Conservation (phyloP, 2,113 vertebrate species). For the Neolamprologus devosi region DNA sequence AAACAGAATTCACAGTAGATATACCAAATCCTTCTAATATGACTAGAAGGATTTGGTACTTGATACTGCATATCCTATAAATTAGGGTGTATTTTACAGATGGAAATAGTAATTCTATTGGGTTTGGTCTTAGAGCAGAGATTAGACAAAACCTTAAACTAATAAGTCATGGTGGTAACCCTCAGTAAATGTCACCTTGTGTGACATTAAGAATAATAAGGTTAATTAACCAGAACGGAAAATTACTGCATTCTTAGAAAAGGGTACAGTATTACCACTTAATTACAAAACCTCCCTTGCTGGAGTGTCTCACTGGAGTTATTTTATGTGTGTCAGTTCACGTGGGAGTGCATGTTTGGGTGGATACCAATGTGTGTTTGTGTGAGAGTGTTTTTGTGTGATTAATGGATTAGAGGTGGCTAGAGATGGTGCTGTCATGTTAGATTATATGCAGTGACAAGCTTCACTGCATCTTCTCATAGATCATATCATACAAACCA, state of each 20-base stretch:
- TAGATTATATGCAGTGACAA: slow-evolving; percentile 39
- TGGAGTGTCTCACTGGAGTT: neutral
- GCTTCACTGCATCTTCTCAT: slow-evolving; percentile 43
- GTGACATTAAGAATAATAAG: neutral
- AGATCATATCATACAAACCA: slow-evolving; percentile 45
- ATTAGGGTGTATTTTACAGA: neutral
- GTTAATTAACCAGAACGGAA: neutral
- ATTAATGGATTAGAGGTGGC: slow-evolving; percentile 44
- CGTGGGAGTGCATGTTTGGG: neutral
- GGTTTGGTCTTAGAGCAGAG: neutral
- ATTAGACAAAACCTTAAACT: neutral
- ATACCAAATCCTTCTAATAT: neutral
- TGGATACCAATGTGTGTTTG: neutral
- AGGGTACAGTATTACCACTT: neutral
- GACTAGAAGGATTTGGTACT: neutral
- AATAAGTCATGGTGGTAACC: neutral
- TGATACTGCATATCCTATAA: neutral
- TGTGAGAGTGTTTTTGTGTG: slow-evolving; percentile 18
- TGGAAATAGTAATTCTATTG: neutral
- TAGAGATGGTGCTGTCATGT: slow-evolving; percentile 39
- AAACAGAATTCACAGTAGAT: neutral
- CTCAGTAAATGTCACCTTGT: neutral
- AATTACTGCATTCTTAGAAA: neutral
- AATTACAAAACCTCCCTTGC: neutral
- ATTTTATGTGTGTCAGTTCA: neutral